Conservation (phyloP, 2,797 vertebrate genomes). For the Chanos chanos region DNA sequence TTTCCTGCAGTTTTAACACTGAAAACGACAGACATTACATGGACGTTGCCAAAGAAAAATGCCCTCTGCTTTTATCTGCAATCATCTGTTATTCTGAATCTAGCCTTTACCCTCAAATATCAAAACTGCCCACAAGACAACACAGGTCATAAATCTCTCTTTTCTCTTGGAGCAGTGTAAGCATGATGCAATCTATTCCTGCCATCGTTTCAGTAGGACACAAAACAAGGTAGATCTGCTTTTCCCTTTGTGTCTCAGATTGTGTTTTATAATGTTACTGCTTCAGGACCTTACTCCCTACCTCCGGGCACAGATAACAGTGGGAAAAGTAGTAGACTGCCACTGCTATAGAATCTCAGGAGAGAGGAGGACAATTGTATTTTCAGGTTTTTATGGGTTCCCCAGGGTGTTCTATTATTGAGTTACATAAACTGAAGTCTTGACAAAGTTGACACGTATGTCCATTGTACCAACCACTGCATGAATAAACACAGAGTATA, state of each 20-base stretch:
- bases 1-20: not conserved
- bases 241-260: not conserved
- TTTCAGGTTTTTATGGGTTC: too few species aligned
- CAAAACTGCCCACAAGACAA: constrained; percentile 4
- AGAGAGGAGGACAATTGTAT: not conserved
- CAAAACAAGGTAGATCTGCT: not conserved
- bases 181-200: not conserved
- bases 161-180: not conserved
- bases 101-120: constrained; percentile 3
- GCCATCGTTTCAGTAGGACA: constrained; percentile 13
- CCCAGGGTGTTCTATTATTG: too few species aligned
- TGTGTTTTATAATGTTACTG: not conserved
- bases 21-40: not conserved
- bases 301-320: not conserved
- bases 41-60: not conserved
- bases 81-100: not conserved
- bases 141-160: constrained; percentile 16
- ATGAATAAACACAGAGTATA: too few species aligned
- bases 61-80: not conserved
- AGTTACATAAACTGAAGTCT: too few species aligned
- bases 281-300: not conserved
- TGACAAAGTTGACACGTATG: too few species aligned
- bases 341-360: not conserved
- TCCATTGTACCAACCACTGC: too few species aligned
- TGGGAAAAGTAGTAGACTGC: not conserved